A percentile compares a stretch with the other conserved stretches of the same genome.
Evolutionary conservation across 2,113 vertebrate species (phyloP).

Genomic region (Syngnathus floridae): DNA sequence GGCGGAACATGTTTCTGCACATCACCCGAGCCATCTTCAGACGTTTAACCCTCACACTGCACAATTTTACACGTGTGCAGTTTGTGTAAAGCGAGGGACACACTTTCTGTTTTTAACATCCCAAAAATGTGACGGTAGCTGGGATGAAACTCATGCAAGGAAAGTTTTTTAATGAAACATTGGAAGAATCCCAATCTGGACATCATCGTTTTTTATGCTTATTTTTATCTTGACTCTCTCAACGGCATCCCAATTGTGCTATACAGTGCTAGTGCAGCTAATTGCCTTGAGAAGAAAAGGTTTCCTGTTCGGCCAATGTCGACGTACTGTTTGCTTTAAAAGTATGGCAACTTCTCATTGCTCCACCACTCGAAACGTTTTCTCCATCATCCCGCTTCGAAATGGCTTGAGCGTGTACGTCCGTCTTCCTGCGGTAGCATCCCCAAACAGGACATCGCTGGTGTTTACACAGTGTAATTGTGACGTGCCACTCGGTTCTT

Average conservation of each 20-base stretch:
- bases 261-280: background rate
- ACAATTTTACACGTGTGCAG: background rate
- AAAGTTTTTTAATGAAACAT: background rate
- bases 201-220: too few relatives aligned
- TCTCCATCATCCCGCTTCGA: background rate
- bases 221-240: too few relatives aligned
- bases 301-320: background rate
- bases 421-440: conserved; percentile 3
- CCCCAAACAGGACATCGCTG: conserved; percentile 10
- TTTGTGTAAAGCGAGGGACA: background rate
- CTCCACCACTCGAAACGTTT: background rate
- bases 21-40: background rate
- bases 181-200: too few relatives aligned
- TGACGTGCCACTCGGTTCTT: conserved; percentile 21
- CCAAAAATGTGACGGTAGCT: background rate
- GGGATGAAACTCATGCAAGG: background rate
- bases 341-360: background rate
- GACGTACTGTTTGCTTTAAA: background rate
- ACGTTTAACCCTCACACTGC: background rate
- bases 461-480: conserved; percentile 30
- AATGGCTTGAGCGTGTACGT: background rate
- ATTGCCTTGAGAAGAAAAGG: background rate
- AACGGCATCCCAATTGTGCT: background rate
- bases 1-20: background rate
- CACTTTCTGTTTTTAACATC: background rate